These are phyloP conservation scores for Mycteria americana DNA, from an alignment of 2,797 vertebrate genomes.

Conservation along the genomic window DNA sequence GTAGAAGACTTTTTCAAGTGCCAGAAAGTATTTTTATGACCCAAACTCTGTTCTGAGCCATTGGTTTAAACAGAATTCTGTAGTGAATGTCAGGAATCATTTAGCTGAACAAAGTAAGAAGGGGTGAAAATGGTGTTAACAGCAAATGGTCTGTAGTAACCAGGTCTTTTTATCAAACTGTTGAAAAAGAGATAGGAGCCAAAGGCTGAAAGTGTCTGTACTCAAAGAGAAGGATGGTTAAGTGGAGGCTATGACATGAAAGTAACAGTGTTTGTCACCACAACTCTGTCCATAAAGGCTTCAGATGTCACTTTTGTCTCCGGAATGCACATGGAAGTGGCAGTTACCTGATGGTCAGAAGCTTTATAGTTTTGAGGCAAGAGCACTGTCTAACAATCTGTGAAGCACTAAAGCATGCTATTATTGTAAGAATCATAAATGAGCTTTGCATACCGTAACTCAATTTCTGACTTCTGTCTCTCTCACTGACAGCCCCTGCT, in stretches of 20 bases:
- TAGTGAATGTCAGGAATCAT: background rate
- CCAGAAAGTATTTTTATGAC: background rate
- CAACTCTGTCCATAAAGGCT: background rate
- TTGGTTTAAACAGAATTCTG: background rate
- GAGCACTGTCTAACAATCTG: background rate
- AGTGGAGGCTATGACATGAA: background rate
- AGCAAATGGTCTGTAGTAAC: background rate
- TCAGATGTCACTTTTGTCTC: background rate
- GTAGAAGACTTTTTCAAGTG: background rate
- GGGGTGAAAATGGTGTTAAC: background rate
- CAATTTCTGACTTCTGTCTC: background rate
- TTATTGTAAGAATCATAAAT: background rate
- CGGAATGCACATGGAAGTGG: background rate
- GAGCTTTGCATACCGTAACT: background rate
- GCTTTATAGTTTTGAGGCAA: background rate
- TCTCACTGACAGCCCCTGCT: constrained; percentile 42
- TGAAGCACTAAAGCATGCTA: background rate
- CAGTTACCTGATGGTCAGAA: background rate
- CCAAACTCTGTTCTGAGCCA: background rate
- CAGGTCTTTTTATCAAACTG: background rate
- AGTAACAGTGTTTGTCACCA: background rate
- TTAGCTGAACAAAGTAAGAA: background rate
- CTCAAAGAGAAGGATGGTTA: background rate
- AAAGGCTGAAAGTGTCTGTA: background rate
- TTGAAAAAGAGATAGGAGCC: background rate